Evolutionary conservation across 2,113 vertebrate species (phyloP).

Genomic region (Mugil cephalus): DNA sequence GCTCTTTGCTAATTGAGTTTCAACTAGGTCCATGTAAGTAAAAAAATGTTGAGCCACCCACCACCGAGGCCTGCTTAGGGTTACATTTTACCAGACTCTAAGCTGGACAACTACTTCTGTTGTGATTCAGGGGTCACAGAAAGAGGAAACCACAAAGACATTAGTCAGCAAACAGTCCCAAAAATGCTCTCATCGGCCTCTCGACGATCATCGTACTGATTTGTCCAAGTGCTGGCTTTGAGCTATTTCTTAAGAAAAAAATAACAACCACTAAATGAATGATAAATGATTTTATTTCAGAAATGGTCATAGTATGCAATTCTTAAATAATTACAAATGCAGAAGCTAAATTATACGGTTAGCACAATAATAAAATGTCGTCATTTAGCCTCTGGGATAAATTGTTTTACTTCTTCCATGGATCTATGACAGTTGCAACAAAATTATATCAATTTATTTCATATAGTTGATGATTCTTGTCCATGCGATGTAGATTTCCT

Average conservation of each 20-base stretch:
- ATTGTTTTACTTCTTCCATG: too few species aligned
- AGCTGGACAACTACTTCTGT: slow-evolving; percentile 58
- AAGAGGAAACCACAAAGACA: slow-evolving; percentile 75
- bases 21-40: slow-evolving; percentile 61
- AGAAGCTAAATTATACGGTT: too few species aligned
- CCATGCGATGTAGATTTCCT: too few species aligned
- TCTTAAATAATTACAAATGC: background rate
- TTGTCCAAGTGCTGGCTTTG: slow-evolving; percentile 47
- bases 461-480: too few species aligned
- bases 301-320: background rate
- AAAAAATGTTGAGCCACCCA: slow-evolving; percentile 70
- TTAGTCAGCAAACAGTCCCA: slow-evolving; percentile 71
- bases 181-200: slow-evolving; percentile 45
- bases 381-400: too few species aligned
- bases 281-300: background rate
- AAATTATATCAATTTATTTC: too few species aligned
- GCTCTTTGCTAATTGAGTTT: slow-evolving; percentile 63
- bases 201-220: slow-evolving; percentile 59
- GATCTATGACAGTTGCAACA: too few species aligned
- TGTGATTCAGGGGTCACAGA: slow-evolving; percentile 74
- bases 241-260: slow-evolving; percentile 26
- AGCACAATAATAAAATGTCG: too few species aligned
- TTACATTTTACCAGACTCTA: slow-evolving; percentile 73
- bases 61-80: slow-evolving; percentile 67
- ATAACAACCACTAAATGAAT: background rate